Evolutionary conservation across 2,797 vertebrate species (phyloP), one percentile per base, ranked within the genome.

Genomic region (Zalophus californianus): DNA sequence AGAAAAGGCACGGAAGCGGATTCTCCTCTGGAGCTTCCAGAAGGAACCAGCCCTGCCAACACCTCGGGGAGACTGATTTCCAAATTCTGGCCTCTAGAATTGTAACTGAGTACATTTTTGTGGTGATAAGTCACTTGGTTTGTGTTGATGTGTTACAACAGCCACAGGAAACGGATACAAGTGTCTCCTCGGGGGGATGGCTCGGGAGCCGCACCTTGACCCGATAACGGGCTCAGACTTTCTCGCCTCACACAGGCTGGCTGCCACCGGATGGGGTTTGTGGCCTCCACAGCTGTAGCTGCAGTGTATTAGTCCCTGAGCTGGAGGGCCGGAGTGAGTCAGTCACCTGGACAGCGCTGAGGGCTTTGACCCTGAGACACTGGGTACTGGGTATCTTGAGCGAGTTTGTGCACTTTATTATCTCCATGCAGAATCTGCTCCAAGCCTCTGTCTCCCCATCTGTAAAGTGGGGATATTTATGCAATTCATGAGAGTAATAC

Each of bases 161-260:
- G 13, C 18, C 3, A 14, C 2, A 62, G 14, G 38, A 80, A 32
- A 29, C 15, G 4, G 54, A 29, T 1, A 16, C 18, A 7, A 8
- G 10, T 15, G 35, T 32, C 11, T 35, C 56, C 68, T 4, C 8
- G 4, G 78, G 70, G 27, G 50, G 27, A 5, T 0, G 1, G 58
- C 15, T 21, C 18, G 68, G 62, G 21, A 48, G 52, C 50, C 29
- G 4, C 0, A 0, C 9, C 1, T 14, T 4, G 7, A 5, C 20
- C 56, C 0, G 8, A 62, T 44, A 50, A 44, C 3, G 7, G 3
- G 4, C 11, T 41, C 32, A 15, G 77, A 15, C 52, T 66, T 58
- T 11, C 82, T 54, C 16, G 8, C 44, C 27, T 58, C 70, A 20
- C 8, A 27, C 20, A 88, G 50, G 23, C 35, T n/a, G 41, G 20